Base-by-base conservation (phyloP, 2,888 invertebrate genomes). In the Sesia apiformis region DNA sequence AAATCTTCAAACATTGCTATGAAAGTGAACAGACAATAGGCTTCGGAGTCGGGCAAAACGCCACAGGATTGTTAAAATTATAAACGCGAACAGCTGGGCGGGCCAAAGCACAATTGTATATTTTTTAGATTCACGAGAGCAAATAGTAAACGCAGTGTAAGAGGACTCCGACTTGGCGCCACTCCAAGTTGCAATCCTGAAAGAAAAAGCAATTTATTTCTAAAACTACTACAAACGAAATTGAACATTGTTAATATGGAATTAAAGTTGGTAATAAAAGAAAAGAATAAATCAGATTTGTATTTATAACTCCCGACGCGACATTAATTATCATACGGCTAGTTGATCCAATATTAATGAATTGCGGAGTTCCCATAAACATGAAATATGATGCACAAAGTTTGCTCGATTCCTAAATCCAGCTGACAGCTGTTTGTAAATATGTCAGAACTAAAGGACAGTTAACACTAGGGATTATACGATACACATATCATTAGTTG, bases 301-400 rank as follows among this genome's bases (percentile, higher is more conserved):
- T 49, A 49, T 49, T 42, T 23, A 49, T 49, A 49, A 4, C 38
- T 43, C 1, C 6, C 38, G 49, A 49, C 49, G 6, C 38, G 49
- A 50, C 50, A 50, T 50, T 38, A 50, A 50, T 50, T 50, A 50
- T 39, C 38, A 38, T 43, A 54, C 54, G 56, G 57, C 55, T 60
- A 58, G 60, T 63, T 58, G 56, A 61, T 65, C 57, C 63, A 57
- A 63, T 64, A 62, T 63, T 58, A 61, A 62, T 64, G 61, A 63
- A 56, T 56, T 53, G 60, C 60, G 53, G 46, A 50, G 50, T 50
- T 50, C 38, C 38, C 50, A 6, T 50, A 50, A 38, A 38, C 6
- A 0, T 50, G 50, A 50, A 50, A 50, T 50, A 50, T 50, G 50
- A 38, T 38, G 39, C 38, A 38, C 6, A 50, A 38, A 23, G 39